Conservation (phyloP, 2,113 vertebrate species). For the Actenoides hombroni region DNA sequence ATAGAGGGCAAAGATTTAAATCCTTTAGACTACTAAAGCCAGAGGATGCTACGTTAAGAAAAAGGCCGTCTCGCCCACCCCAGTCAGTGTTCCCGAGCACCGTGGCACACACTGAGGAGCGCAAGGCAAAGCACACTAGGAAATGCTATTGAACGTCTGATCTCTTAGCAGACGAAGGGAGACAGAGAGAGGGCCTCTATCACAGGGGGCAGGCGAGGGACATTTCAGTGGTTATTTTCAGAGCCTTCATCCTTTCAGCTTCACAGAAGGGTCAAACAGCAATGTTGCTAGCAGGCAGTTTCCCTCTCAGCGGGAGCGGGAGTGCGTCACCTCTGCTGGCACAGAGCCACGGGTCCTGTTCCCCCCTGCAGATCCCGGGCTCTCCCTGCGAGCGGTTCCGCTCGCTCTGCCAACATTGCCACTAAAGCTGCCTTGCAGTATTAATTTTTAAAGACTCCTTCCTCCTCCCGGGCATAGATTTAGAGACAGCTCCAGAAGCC, state of each 20-base stretch:
- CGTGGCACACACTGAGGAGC: neutral
- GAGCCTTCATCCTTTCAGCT: conserved; percentile 47
- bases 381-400: neutral
- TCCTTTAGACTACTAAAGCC: neutral
- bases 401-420: conserved; percentile 19
- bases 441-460: conserved; percentile 64
- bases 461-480: conserved; percentile 50
- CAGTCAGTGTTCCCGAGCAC: neutral
- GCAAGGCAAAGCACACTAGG: neutral
- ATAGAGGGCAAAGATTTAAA: neutral
- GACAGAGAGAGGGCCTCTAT: neutral
- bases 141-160: neutral
- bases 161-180: neutral
- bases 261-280: conserved; percentile 48
- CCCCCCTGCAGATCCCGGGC: neutral
- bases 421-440: conserved; percentile 54
- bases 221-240: neutral
- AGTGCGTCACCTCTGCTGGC: conserved; percentile 56
- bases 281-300: neutral
- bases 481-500: conserved; percentile 48
- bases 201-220: neutral
- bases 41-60: neutral
- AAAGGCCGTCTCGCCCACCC: neutral
- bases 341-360: neutral
- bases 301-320: conserved; percentile 6